These are phyloP conservation scores for Philereme vetulata DNA, from an alignment of 2,888 invertebrate species.

Conservation along the genomic window DNA sequence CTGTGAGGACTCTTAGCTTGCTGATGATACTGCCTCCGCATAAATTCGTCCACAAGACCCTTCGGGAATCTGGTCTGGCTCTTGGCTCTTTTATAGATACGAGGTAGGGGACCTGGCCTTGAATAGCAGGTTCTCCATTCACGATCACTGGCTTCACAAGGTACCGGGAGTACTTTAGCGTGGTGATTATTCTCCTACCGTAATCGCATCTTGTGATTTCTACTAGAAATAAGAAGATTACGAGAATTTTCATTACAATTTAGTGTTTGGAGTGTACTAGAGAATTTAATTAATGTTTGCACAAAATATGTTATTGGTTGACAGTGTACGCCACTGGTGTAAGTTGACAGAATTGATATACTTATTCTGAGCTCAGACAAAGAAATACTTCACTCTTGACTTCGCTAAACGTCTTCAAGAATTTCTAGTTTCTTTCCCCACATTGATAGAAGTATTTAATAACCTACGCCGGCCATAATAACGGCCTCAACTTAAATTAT, in stretches of 20 bases:
- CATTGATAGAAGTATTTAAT: too few species aligned
- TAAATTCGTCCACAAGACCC: conserved; percentile 53
- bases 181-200: conserved; percentile 58
- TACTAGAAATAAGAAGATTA: conserved; percentile 33
- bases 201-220: conserved; percentile 35
- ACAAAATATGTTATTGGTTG: too few species aligned
- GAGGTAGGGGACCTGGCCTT: conserved; percentile 57
- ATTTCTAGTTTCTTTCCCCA: too few species aligned
- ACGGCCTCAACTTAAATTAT: too few species aligned
- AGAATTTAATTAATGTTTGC: conserved; percentile 17
- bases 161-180: conserved; percentile 55
- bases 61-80: conserved; percentile 19
- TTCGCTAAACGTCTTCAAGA: too few species aligned
- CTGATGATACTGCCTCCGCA: conserved; percentile 68
- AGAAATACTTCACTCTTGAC: too few species aligned
- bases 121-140: conserved; percentile 50
- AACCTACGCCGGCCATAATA: too few species aligned
- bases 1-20: conserved; percentile 53
- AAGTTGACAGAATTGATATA: neutral
- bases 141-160: conserved; percentile 54
- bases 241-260: conserved; percentile 49
- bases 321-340: too few species aligned
- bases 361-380: too few species aligned
- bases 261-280: conserved; percentile 10
- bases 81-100: conserved; percentile 61